phyloP scores from a whole-genome alignment of 2,888 invertebrate species.

The Lithophane socia region DNA sequence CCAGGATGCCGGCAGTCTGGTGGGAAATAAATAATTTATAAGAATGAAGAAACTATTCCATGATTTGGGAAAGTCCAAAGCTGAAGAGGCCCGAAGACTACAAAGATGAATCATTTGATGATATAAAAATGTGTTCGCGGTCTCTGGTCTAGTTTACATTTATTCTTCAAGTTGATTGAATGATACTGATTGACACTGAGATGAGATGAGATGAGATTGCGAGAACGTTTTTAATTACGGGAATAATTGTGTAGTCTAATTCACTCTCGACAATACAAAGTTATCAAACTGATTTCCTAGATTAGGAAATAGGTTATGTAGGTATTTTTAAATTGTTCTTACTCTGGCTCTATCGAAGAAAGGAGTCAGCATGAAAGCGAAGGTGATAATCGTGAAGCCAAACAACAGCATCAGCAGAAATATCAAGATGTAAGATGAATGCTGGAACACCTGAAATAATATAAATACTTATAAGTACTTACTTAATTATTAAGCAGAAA shows the following conservation, averaged over 20 bases:
- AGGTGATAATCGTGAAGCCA: conserved; percentile 95
- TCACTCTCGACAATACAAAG: background rate
- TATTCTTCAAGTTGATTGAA: background rate
- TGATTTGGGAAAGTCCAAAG: background rate
- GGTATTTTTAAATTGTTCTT: conserved; percentile 71
- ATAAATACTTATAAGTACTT: background rate
- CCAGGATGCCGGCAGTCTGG: conserved; percentile 95
- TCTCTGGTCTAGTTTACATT: too few species aligned
- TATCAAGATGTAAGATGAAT: conserved; percentile 94
- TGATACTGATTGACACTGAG: background rate
- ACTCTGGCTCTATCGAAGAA: conserved; percentile 96
- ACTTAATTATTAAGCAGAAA: background rate
- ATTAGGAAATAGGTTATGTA: too few species aligned
- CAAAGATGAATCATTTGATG: background rate
- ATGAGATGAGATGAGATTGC: background rate
- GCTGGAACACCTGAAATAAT: conserved; percentile 92
- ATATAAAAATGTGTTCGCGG: too few species aligned
- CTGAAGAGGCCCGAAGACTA: background rate
- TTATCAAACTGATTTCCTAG: too few species aligned
- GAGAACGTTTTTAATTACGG: background rate
- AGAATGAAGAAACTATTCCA: background rate
- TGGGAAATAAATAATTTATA: conserved; percentile 44
- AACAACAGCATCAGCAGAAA: conserved; percentile 95
- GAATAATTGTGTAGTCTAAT: background rate
- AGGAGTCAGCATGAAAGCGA: conserved; percentile 96